phyloP scores from a whole-genome alignment of 2,888 invertebrate species.

The Amphipoea lucens region DNA sequence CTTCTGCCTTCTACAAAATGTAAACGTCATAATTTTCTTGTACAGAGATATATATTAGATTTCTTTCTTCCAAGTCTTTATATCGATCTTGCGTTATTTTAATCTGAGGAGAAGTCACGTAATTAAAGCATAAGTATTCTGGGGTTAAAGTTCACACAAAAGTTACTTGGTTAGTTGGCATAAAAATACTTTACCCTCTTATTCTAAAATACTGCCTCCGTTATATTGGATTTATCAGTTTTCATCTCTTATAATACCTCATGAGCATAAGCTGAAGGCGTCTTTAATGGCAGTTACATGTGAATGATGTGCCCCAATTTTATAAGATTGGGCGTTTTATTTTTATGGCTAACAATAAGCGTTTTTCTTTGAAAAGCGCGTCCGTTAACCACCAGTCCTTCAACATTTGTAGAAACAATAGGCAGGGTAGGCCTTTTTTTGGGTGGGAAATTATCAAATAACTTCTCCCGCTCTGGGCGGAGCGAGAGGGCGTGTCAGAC shows the following conservation, averaged over 20 bases:
- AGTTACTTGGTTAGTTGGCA: background rate
- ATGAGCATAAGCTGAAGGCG: constrained; percentile 2
- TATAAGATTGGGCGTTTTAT: constrained; percentile 8
- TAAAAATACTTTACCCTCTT: constrained; percentile 13
- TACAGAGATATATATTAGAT: constrained; percentile 8
- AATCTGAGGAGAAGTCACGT: constrained; percentile 14
- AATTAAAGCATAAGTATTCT: background rate
- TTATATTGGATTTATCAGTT: constrained; percentile 27
- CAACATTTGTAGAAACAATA: background rate
- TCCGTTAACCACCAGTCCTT: background rate
- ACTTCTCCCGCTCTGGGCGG: no score
- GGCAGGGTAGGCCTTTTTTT: background rate
- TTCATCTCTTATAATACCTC: constrained; percentile 17
- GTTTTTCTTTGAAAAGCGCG: background rate
- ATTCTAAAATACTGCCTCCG: background rate
- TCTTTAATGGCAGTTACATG: constrained; percentile 19
- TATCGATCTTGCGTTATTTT: constrained; percentile 3
- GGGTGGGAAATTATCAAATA: no score
- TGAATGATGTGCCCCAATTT: constrained; percentile 15
- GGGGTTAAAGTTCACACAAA: constrained; percentile 5
- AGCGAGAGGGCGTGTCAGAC: no score
- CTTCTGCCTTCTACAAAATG: background rate
- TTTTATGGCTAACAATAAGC: background rate
- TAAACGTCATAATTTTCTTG: background rate
- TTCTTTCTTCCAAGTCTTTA: constrained; percentile 7